Evolutionary conservation across 2,797 vertebrate genomes (phyloP).

Genomic region (Platalea minor): DNA sequence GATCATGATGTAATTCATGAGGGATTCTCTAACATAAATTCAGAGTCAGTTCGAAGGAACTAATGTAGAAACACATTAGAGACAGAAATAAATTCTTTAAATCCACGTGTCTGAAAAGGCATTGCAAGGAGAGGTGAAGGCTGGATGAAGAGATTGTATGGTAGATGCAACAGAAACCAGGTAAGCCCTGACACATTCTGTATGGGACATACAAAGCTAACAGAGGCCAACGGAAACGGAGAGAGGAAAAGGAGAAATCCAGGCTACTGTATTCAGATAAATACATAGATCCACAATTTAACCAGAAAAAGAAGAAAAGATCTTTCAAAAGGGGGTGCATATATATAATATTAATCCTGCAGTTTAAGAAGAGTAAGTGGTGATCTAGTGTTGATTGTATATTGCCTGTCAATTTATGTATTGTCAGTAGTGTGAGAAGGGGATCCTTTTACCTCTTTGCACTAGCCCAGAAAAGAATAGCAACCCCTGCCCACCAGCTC

Average conservation of each 20-base stretch:
- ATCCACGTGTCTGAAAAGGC: background rate
- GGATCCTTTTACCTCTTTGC: background rate
- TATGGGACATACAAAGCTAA: background rate
- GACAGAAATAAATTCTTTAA: background rate
- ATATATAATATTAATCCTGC: background rate
- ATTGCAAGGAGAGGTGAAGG: background rate
- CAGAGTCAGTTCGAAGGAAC: background rate
- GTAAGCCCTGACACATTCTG: background rate
- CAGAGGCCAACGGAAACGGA: background rate
- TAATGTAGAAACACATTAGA: background rate
- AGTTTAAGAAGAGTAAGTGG: background rate
- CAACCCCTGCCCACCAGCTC: background rate
- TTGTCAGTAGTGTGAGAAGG: background rate
- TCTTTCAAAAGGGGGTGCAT: background rate
- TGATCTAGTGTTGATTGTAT: background rate
- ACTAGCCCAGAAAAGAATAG: background rate
- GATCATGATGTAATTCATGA: background rate
- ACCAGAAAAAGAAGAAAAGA: background rate
- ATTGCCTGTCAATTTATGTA: background rate
- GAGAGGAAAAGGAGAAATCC: background rate
- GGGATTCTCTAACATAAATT: background rate
- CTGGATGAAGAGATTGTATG: background rate
- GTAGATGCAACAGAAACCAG: background rate
- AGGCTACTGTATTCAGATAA: background rate
- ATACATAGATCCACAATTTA: background rate